A percentile compares a stretch with the other conserved stretches of the same genome.
These are phyloP conservation scores for Carassius gibelio DNA, from an alignment of 2,113 vertebrate genomes.

Conservation along the genomic window DNA sequence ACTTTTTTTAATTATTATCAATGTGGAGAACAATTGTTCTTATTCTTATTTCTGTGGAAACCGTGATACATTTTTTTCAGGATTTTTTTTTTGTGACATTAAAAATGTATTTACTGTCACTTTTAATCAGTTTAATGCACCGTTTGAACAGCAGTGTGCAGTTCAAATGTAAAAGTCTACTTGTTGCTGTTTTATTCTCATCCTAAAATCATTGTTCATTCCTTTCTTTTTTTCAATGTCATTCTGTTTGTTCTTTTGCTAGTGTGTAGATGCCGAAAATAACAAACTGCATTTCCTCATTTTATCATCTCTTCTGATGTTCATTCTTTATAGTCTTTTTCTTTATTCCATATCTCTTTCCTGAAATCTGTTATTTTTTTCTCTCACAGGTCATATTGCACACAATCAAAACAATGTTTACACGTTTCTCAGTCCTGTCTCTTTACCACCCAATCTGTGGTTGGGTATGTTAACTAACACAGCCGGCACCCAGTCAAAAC, in stretches of 20 bases:
- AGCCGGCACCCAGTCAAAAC: not conserved
- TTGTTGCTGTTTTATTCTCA: not conserved
- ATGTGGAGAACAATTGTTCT: too few species aligned
- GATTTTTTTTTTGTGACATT: too few species aligned
- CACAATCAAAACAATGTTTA: slow-evolving; percentile 54
- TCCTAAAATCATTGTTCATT: not conserved
- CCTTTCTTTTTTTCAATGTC: not conserved
- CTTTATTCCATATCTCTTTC: not conserved
- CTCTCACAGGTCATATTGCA: slow-evolving; percentile 65
- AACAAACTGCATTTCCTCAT: not conserved
- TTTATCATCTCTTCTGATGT: not conserved
- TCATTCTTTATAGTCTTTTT: not conserved
- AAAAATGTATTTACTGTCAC: too few species aligned
- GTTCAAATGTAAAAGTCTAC: not conserved
- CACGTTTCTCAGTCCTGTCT: slow-evolving; percentile 59
- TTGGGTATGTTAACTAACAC: slow-evolving; percentile 66
- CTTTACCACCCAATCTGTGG: slow-evolving; percentile 70
- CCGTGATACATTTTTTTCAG: too few species aligned
- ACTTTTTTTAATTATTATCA: too few species aligned
- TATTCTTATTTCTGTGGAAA: too few species aligned
- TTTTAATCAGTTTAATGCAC: too few species aligned
- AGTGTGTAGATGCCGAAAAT: not conserved
- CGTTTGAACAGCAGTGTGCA: not conserved
- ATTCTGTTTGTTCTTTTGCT: slow-evolving; percentile 21
- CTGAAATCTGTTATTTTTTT: slow-evolving; percentile 7